Evolutionary conservation across 2,113 vertebrate species (phyloP).

Genomic region (Harpagus bidentatus): DNA sequence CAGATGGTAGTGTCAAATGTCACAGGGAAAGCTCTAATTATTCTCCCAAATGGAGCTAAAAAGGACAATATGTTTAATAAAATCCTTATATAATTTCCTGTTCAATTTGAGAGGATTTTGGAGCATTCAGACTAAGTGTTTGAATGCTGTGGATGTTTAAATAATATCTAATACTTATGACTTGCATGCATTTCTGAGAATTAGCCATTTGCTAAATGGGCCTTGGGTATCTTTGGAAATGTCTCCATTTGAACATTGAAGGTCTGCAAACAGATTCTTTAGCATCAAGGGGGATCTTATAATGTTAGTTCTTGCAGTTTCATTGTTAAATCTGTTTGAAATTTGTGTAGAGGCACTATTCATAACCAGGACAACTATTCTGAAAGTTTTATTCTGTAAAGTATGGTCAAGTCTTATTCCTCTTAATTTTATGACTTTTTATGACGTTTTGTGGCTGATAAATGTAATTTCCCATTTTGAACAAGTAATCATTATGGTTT

Average conservation of each 20-base stretch:
- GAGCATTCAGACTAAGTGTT: not conserved
- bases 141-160: not conserved
- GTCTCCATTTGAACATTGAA: not conserved
- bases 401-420: not conserved
- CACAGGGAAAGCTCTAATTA: not conserved
- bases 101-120: not conserved
- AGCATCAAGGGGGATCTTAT: not conserved
- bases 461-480: not conserved
- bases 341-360: not conserved
- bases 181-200: not conserved
- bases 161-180: not conserved
- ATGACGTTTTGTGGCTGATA: not conserved
- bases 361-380: not conserved
- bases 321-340: not conserved
- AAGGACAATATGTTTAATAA: not conserved
- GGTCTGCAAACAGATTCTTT: not conserved
- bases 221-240: not conserved
- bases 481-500: not conserved
- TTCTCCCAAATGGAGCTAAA: not conserved
- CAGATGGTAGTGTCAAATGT: not conserved
- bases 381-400: not conserved
- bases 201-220: not conserved
- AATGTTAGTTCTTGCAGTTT: not conserved
- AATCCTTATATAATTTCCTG: not conserved
- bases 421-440: not conserved